A percentile compares a stretch with the other conserved stretches of the same genome.
phyloP scores from a whole-genome alignment of 2,113 vertebrate genomes.

The Pongo abelii region DNA sequence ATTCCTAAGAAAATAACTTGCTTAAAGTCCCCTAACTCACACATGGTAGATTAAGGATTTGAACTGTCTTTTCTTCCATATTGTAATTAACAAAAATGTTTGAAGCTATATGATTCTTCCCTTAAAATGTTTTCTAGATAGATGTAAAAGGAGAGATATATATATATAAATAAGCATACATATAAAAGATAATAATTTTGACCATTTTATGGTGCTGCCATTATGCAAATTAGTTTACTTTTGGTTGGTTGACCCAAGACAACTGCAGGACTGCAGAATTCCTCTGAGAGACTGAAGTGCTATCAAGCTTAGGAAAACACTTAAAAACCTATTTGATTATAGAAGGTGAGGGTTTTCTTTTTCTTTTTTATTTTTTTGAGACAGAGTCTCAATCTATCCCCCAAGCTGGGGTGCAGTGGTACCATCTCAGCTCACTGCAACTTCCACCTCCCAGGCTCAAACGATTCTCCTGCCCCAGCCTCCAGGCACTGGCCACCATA shows the following conservation, averaged over 20 bases:
- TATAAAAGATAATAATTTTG: not conserved
- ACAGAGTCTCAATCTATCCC: too few species aligned
- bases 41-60: not conserved
- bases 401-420: too few species aligned
- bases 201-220: not conserved
- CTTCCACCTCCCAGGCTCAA: too few species aligned
- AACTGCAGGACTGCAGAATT: not conserved
- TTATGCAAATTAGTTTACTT: not conserved
- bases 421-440: too few species aligned
- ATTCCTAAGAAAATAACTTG: not conserved
- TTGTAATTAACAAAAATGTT: not conserved
- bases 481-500: too few species aligned
- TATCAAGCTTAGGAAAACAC: not conserved
- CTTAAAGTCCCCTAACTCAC: not conserved
- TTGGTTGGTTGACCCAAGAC: not conserved
- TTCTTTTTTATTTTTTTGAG: too few species aligned
- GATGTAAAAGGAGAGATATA: not conserved
- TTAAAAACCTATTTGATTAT: not conserved
- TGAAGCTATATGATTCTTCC: not conserved
- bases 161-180: not conserved
- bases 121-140: not conserved
- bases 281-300: not conserved
- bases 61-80: not conserved
- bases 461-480: too few species aligned
- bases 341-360: not conserved